These are phyloP conservation scores for Sinelater perroti DNA, from an alignment of 2,888 invertebrate species.

Conservation along the genomic window DNA sequence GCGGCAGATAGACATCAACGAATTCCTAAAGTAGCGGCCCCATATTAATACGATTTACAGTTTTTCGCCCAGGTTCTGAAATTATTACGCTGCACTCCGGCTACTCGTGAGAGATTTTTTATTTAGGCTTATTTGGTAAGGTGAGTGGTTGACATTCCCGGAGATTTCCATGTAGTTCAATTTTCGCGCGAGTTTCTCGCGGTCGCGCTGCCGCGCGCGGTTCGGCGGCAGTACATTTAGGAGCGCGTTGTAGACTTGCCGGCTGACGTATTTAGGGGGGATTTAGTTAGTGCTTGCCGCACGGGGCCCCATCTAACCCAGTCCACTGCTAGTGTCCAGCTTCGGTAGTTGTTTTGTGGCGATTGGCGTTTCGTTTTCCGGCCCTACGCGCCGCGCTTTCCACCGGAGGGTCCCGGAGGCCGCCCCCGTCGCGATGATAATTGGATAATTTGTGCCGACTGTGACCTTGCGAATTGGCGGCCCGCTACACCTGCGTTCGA, in stretches of 20 bases:
- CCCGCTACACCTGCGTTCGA: no score
- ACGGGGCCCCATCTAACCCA: slow-evolving; percentile 35
- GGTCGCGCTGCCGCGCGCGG: slow-evolving; percentile 13
- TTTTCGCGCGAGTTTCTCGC: background rate
- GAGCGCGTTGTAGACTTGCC: slow-evolving; percentile 28
- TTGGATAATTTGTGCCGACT: slow-evolving; percentile 7
- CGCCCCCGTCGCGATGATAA: background rate
- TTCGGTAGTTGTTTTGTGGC: slow-evolving; percentile 30
- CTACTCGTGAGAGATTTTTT: no score
- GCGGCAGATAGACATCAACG: no score
- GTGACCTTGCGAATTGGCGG: slow-evolving; percentile 17
- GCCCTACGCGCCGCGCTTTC: no score
- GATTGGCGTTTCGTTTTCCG: slow-evolving; percentile 23
- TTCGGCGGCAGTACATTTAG: slow-evolving; percentile 22
- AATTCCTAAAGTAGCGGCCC: no score
- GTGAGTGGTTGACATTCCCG: no score
- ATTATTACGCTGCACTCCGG: no score
- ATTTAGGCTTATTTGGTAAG: no score
- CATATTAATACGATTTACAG: no score
- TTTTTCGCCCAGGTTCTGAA: no score
- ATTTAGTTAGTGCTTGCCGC: slow-evolving; percentile 34
- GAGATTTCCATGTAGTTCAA: no score
- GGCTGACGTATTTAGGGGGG: slow-evolving; percentile 39
- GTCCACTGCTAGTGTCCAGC: slow-evolving; percentile 35
- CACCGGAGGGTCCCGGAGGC: no score